Base-by-base conservation (phyloP, 1,140 invertebrate species). In the Heliconius hermathena region DNA sequence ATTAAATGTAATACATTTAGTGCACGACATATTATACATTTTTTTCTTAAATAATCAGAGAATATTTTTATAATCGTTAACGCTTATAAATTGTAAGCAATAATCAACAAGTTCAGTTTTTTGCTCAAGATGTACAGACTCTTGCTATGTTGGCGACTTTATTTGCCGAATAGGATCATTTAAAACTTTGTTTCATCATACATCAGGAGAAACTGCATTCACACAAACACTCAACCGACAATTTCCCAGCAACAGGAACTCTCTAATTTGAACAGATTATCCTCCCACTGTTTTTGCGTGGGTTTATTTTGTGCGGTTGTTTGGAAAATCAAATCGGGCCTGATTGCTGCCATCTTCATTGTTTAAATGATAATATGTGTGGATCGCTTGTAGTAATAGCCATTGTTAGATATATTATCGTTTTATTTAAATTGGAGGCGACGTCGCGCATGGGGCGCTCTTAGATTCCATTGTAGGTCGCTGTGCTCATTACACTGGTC, bases 401-500 rank as follows among this genome's bases (percentile, higher is more conserved):
- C 66, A 80, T 80, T 78, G 81, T 82, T 76, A 78, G 36, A 73
- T 49, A 73, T 80, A 77, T 80, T 49, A 82, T 82, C 75, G 76
- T 81, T 78, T 75, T 81, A 81, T 81, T 81, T 77, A 81, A 81
- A 81, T 79, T 75, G 54, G 41, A 66, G 20, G 22, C 74, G 41
- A 76, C 38, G 79, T 78, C 60, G 79, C 73, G 80, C 73, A 76
- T 81, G 74, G 79, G 82, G 76, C 76, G 66, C 73, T 81, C 73
- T 79, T 74, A 85, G 85, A 85, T 87, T 83, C 87, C 84, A 86
- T 90, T 88, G 87, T 89, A 81, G 83, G 81, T 82, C 81, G 84
- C 83, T 83, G 87, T 84, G 80, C 88, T 90, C 88, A 88, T 91
- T 90, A 91, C 88, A 57, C 78, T 84, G 83, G 82, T 88, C 89